Evolutionary conservation across 2,113 vertebrate species (phyloP), one percentile per base, ranked within the genome.

Genomic region (Tenrec ecaudatus): DNA sequence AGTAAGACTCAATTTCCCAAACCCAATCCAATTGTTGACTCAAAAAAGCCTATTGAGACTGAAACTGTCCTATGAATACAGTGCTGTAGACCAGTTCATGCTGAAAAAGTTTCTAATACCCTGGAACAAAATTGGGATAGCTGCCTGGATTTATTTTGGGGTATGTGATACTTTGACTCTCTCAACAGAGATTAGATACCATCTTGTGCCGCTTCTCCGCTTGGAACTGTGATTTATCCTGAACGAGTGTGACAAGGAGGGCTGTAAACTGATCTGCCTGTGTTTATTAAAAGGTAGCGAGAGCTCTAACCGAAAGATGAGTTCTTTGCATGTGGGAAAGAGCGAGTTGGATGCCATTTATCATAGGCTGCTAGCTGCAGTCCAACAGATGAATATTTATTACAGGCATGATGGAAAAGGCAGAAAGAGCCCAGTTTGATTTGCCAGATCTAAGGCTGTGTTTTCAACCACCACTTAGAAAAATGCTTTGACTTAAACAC

Each of bases 301-400:
- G 62, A 19, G 88, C 86, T 91, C 60, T 94, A 92, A 96, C 83
- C 62, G 23, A 87, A 89, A 82, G 94, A 93, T 68, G 78, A 85
- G 89, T 88, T 95, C 66, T 84, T 90, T 73, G 73, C 90, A 81
- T 93, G 91, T 96, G 91, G 82, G 29, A 88, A 91, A 93, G 84
- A 93, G 38, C 86, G 66, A 82, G 43, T 84, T 96, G 89, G 88
- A 90, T 47, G 40, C 88, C 82, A 94, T 96, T 85, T 86, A 90
- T 97, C 89, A 94, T 83, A 89, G 91, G 53, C 3, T 64, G 66
- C 71, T 79, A 95, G 91, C 75, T 83, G 76, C 2, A 25, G 75
- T 82, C 89, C 87, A 92, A 73, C 62, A 92, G 78, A 62, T 90
- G 82, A 83, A 90, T 95, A 96, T 96, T 94, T 96, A 93, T 96